Percentiles rank a stretch among this genome's conserved stretches.
These are phyloP conservation scores for Habrosyne pyritoides DNA, from an alignment of 2,888 invertebrate species.

Conservation along the genomic window DNA sequence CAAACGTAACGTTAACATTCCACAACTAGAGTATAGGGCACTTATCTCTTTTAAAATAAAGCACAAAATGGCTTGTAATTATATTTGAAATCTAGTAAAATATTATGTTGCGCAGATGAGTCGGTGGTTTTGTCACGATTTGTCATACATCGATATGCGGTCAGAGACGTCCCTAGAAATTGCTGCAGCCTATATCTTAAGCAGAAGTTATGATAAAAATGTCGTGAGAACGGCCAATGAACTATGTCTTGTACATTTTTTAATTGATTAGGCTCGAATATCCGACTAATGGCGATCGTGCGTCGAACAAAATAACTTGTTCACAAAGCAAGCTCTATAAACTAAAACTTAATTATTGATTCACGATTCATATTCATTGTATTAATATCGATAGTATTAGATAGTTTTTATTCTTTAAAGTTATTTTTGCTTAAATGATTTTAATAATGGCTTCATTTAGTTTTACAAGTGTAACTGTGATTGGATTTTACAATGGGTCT, in stretches of 20 bases:
- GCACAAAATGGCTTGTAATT: slow-evolving; percentile 28
- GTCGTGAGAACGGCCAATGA: slow-evolving; percentile 69
- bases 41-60: background rate
- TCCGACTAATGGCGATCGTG: slow-evolving; percentile 57
- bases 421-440: background rate
- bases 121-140: slow-evolving; percentile 82
- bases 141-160: slow-evolving; percentile 79
- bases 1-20: slow-evolving; percentile 45
- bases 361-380: slow-evolving; percentile 37
- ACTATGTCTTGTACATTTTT: slow-evolving; percentile 50
- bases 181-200: slow-evolving; percentile 50
- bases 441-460: background rate
- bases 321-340: slow-evolving; percentile 42
- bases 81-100: background rate
- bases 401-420: background rate
- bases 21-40: background rate
- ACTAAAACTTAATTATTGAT: slow-evolving; percentile 50
- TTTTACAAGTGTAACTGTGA: no score
- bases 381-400: background rate
- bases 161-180: slow-evolving; percentile 57
- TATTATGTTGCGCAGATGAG: slow-evolving; percentile 56
- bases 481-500: no score
- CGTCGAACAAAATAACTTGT: slow-evolving; percentile 54
- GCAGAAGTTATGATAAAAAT: slow-evolving; percentile 78
- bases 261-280: slow-evolving; percentile 54